phyloP scores from a whole-genome alignment of 2,888 invertebrate genomes.

The Eucera pruinosa region DNA sequence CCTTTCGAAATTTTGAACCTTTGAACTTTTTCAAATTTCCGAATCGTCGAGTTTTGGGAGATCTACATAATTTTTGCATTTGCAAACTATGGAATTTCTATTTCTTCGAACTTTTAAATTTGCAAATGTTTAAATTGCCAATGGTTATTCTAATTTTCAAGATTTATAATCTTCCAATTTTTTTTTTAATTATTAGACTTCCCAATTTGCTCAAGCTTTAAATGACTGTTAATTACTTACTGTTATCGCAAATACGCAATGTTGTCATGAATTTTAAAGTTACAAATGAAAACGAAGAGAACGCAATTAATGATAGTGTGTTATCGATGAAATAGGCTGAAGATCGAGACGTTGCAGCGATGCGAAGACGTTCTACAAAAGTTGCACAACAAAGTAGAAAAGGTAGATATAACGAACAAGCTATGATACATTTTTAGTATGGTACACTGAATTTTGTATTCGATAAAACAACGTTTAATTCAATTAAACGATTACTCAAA shows the following conservation, averaged over 20 bases:
- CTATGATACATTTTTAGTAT: neutral
- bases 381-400: constrained; percentile 88
- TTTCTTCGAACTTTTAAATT: too few relatives aligned
- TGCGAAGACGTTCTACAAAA: constrained; percentile 89
- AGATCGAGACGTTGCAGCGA: constrained; percentile 88
- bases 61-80: too few relatives aligned
- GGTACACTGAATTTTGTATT: constrained; percentile 11
- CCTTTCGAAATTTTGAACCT: too few relatives aligned
- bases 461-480: neutral
- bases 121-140: too few relatives aligned
- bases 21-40: too few relatives aligned
- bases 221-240: too few relatives aligned
- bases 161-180: neutral
- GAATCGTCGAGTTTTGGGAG: too few relatives aligned
- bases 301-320: constrained; percentile 51
- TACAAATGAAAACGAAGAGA: neutral
- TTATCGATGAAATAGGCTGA: constrained; percentile 86
- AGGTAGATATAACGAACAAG: constrained; percentile 83
- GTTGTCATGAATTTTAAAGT: neutral
- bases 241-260: neutral
- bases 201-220: too few relatives aligned
- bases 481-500: neutral
- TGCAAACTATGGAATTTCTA: too few relatives aligned
- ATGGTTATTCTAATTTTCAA: too few relatives aligned
- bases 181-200: neutral